Evolutionary conservation across 1,140 invertebrate species (phyloP), one percentile per base, ranked within the genome.

Genomic region (Aradophagus sp.): DNA sequence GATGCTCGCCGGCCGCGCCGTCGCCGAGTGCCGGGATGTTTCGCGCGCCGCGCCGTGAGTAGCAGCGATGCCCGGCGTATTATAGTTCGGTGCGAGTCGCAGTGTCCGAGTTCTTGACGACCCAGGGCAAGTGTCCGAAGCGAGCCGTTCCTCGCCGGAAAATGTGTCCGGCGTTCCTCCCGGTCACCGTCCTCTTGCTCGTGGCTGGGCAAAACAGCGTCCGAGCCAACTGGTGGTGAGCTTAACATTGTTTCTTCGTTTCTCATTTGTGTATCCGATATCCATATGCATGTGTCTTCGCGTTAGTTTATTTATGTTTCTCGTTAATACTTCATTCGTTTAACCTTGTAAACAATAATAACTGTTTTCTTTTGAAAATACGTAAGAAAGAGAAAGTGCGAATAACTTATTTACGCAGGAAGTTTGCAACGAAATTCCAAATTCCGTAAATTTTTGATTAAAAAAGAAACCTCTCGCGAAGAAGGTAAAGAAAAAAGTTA

Each of bases 221-320:
- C 41, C 73, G 76, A 47, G 84, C 84, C 26, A 86, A 86, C 70
- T 86, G 84, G 84, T 86, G 83, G 84, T 86, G 63, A 83, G 83
- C 63, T 53, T 44, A 31, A n/a, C n/a, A n/a, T n/a, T n/a, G 16
- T 5, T 23, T 23, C 20, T 23, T 23, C 20, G 8, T 5, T 4
- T 23, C 8, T 23, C 20, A 23, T n/a, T n/a, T n/a, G 8, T 23
- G 20, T 23, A 4, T 8, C 20, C 4, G 20, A 5, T 23, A 5
- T 23, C 20, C 11, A 20, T 13, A 12, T 23, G 16, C 29, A 11
- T 1, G 15, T 17, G 2, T 31, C 6, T 29, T 19, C 20, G n/a
- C n/a, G n/a, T n/a, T n/a, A n/a, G 20, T 23, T 23, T 23, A 23
- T 23, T 23, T 23, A n/a, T n/a, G n/a, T 8, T 23, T 23, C 8